phyloP scores from a whole-genome alignment of 2,888 invertebrate species.

The Phalangium opilio region DNA sequence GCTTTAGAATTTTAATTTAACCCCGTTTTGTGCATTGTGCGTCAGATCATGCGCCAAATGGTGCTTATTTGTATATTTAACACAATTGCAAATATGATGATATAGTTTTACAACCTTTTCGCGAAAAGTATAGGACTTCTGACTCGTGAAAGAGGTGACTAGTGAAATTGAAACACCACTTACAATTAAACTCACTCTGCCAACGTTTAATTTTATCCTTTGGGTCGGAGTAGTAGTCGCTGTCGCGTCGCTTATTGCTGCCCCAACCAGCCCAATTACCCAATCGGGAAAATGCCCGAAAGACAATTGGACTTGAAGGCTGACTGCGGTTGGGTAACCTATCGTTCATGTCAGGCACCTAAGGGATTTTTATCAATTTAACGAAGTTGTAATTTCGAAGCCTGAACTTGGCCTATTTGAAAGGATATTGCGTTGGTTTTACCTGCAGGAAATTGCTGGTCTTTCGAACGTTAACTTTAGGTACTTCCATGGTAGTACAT shows the following conservation, averaged over 20 bases:
- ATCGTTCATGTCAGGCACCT: constrained; percentile 17
- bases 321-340: constrained; percentile 11
- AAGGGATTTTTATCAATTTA: too few relatives aligned
- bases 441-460: constrained; percentile 79
- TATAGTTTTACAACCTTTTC: too few relatives aligned
- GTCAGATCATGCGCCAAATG: too few relatives aligned
- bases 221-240: constrained; percentile 27
- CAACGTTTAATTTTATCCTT: constrained; percentile 22
- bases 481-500: too few relatives aligned
- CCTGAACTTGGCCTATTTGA: not conserved
- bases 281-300: constrained; percentile 20
- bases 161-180: too few relatives aligned
- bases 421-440: not conserved
- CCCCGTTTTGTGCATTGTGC: too few relatives aligned
- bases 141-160: too few relatives aligned
- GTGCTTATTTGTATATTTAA: too few relatives aligned
- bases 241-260: constrained; percentile 6
- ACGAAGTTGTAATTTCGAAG: not conserved
- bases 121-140: too few relatives aligned
- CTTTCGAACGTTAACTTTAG: constrained; percentile 38
- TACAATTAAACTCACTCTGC: constrained; percentile 20
- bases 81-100: too few relatives aligned
- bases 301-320: constrained; percentile 14
- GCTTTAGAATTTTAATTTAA: too few relatives aligned
- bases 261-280: constrained; percentile 23